Evolutionary conservation across 2,113 vertebrate species (phyloP).

Genomic region (Burhinus oedicnemus): DNA sequence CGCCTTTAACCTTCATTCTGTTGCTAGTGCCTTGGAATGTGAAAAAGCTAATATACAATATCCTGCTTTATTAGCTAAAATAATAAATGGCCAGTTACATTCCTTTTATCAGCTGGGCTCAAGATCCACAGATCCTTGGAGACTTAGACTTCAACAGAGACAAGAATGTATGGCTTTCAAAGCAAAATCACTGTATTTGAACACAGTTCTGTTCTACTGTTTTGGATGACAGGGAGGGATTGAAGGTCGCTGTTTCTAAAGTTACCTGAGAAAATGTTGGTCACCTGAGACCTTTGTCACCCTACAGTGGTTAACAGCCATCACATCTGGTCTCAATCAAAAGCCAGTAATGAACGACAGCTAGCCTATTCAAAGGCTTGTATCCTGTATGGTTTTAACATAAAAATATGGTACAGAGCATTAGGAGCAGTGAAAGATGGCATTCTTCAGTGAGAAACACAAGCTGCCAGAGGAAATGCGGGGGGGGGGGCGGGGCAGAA

Average conservation of each 20-base stretch:
- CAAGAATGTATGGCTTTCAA: not conserved
- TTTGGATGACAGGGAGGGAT: not conserved
- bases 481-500: not conserved
- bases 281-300: not conserved
- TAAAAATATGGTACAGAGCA: not conserved
- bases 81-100: conserved; percentile 24
- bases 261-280: not conserved
- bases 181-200: not conserved
- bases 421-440: not conserved
- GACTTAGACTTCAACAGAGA: not conserved
- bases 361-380: not conserved
- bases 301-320: not conserved
- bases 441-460: not conserved
- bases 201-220: not conserved
- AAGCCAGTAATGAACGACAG: not conserved
- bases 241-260: not conserved
- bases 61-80: conserved; percentile 47
- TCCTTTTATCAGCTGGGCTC: conserved; percentile 40
- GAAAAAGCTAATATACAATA: conserved; percentile 61
- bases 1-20: not conserved
- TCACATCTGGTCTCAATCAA: conserved; percentile 37
- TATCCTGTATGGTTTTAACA: not conserved
- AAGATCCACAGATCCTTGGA: not conserved
- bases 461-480: not conserved
- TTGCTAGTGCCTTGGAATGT: conserved; percentile 22